phyloP scores from a whole-genome alignment of 2,888 invertebrate species.

The Hedychridium roseum region DNA sequence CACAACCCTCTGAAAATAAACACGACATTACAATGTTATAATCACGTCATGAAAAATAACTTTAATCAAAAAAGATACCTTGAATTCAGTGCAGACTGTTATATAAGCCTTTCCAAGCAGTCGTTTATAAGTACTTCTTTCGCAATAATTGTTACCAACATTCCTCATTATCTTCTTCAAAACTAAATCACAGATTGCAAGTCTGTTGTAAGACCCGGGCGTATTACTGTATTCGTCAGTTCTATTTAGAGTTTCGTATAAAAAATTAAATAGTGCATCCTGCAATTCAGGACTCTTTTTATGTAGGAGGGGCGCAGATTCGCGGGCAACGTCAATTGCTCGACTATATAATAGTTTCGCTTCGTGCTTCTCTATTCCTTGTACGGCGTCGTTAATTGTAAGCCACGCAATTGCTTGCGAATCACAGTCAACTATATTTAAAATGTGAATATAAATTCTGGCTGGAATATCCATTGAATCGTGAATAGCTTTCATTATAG shows the following conservation, averaged over 20 bases:
- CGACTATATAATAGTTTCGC: conserved; percentile 18
- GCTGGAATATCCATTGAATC: neutral
- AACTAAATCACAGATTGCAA: conserved; percentile 23
- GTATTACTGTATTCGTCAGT: neutral
- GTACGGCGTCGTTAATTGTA: conserved; percentile 22
- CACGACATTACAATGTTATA: neutral
- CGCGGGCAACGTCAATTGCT: conserved; percentile 12
- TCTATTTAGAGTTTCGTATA: conserved; percentile 27
- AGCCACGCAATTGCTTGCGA: conserved; percentile 45
- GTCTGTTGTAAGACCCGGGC: conserved; percentile 5
- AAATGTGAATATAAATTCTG: conserved; percentile 19
- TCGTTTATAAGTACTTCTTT: conserved; percentile 46
- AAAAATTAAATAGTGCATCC: conserved; percentile 46
- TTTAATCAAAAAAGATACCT: conserved; percentile 23
- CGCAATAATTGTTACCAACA: conserved; percentile 27
- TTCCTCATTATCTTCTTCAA: conserved; percentile 22
- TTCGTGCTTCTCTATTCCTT: conserved; percentile 5
- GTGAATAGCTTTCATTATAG: neutral
- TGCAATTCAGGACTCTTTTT: conserved; percentile 42
- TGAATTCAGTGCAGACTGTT: conserved; percentile 21
- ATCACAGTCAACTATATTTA: conserved; percentile 25
- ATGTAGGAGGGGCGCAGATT: conserved; percentile 10
- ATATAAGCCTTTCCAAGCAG: conserved; percentile 47
- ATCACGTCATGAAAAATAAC: conserved; percentile 4
- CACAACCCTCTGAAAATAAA: conserved; percentile 14